Percentiles rank a stretch among this genome's conserved stretches.
Conservation (phyloP, 2,113 vertebrate species). For the Plectropomus leopardus region DNA sequence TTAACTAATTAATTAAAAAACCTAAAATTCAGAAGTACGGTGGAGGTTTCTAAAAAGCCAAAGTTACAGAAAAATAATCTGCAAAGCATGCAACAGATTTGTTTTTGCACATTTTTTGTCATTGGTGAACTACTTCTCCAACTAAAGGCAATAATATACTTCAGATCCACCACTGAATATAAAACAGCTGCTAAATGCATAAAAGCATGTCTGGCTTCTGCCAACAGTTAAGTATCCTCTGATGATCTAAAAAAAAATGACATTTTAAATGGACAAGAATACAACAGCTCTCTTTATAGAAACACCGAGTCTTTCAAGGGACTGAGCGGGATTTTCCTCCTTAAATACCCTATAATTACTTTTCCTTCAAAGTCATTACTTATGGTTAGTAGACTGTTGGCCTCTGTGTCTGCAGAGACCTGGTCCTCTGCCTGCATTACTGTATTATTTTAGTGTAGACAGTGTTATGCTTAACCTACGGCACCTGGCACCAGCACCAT, state of each 20-base stretch:
- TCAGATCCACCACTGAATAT: not conserved
- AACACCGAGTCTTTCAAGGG: not conserved
- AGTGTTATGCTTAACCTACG: not conserved
- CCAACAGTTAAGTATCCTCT: not conserved
- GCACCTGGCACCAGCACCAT: conserved; percentile 16
- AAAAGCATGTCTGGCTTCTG: not conserved
- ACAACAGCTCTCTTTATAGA: not conserved
- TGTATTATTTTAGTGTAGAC: not conserved
- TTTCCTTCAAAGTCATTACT: conserved; percentile 30
- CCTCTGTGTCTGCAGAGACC: not conserved
- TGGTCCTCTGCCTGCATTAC: not conserved
- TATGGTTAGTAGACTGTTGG: not conserved
- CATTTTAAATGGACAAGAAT: not conserved
- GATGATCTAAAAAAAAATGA: conserved; percentile 1
- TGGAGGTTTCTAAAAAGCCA: not conserved
- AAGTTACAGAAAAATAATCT: not conserved
- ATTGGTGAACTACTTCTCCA: not conserved
- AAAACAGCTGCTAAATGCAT: conserved; percentile 1
- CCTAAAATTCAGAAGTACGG: no score
- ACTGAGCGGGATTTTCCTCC: conserved; percentile 8
- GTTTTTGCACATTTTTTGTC: not conserved
- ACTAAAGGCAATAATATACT: not conserved
- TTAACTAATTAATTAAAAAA: not conserved
- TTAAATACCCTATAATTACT: conserved; percentile 11
- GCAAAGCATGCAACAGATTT: not conserved